Base-by-base conservation (phyloP, 2,113 vertebrate genomes). In the Nematolebias whitei region DNA sequence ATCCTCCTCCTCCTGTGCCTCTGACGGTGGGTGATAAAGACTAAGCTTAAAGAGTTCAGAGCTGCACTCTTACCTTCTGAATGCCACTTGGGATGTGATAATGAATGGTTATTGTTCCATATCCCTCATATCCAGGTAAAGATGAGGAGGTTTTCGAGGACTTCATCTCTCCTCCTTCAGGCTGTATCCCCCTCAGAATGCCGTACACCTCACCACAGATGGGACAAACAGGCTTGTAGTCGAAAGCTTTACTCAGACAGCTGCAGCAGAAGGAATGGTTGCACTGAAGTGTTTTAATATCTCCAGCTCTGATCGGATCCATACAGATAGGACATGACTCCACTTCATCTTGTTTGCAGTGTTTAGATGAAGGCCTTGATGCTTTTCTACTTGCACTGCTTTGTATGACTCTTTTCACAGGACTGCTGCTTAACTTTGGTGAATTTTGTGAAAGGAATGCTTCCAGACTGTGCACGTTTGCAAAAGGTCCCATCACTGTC, bases 241-340 rank as follows among this genome's bases (percentile, higher is more conserved):
- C 16, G 16, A 92, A 93, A 5, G 92, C 91, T 38, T 0, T 49
- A 15, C 80, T 63, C 52, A 93, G 39, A 57, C 92, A 93, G 4
- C 41, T 48, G 56, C 15, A 78, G 70, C 92, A 93, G 78, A 93
- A 93, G 0, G 79, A 86, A 57, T 93, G 91, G 20, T 88, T 85
- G 78, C 92, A 93, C 15, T 2, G 44, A 60, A 93, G 75, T 1
- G 70, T 88, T 57, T 74, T 12, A 50, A 47, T 87, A 2, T 80
- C 24, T 11, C 63, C 6, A 4, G 19, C 19, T 7, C 15, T 16
- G 15, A 93, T 83, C 6, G 22, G 18, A 5, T 93, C 90, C 83
- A 92, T 85, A 71, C 92, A 93, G 78, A 93, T 92, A 0, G 86
- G 80, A 80, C 92, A 93, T 0, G 40, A 43, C 23, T 91, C 84